Evolutionary conservation across 2,888 invertebrate species (phyloP).

Genomic region (Trissolcus brochymenae): DNA sequence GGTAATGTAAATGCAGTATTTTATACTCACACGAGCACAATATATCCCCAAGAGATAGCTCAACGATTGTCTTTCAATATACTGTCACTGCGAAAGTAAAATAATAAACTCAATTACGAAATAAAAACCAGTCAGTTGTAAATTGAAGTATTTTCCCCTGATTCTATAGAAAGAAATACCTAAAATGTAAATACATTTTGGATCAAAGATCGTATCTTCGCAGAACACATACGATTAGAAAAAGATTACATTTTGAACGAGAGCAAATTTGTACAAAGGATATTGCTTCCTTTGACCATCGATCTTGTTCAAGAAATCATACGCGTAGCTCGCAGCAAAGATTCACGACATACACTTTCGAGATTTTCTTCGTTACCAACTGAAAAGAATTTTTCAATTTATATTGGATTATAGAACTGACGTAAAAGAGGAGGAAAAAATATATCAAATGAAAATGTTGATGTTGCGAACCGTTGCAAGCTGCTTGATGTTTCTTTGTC

Average conservation of each 20-base stretch:
- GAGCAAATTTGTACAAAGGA: slow-evolving; percentile 53
- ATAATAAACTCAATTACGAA: no score
- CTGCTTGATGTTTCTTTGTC: no score
- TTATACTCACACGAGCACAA: slow-evolving; percentile 13
- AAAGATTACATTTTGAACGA: slow-evolving; percentile 34
- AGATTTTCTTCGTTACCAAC: slow-evolving; percentile 1
- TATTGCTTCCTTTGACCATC: slow-evolving; percentile 53
- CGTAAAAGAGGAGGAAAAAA: no score
- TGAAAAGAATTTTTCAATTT: slow-evolving; percentile 39
- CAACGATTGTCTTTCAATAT: no score
- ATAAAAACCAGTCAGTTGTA: no score
- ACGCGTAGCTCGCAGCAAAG: slow-evolving; percentile 31
- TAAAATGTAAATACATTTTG: no score
- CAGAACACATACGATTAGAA: slow-evolving; percentile 33
- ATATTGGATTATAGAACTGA: slow-evolving; percentile 1
- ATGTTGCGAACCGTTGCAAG: no score
- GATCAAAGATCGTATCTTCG: slow-evolving; percentile 31
- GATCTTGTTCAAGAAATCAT: slow-evolving; percentile 50
- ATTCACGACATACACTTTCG: slow-evolving; percentile 37
- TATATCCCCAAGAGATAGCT: no score
- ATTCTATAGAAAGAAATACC: no score
- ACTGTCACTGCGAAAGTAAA: no score
- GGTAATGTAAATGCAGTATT: slow-evolving; percentile 47
- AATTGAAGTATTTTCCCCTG: no score
- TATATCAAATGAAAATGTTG: no score